phyloP scores from a whole-genome alignment of 1,140 invertebrate species.

The Cotesia typhae region DNA sequence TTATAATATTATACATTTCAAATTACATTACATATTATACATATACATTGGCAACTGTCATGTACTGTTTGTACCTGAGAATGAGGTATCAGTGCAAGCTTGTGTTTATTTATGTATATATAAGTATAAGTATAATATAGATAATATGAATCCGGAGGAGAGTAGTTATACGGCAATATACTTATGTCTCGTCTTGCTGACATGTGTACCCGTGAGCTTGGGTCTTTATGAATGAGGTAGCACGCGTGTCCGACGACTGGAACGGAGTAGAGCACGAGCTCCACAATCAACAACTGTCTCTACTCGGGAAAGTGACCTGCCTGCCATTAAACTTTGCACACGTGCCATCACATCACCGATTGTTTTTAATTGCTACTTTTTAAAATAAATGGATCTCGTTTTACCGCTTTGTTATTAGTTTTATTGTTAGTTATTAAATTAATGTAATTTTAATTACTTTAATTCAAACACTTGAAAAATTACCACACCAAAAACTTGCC shows the following conservation, averaged over 20 bases:
- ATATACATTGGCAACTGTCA: neutral
- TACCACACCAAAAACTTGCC: no score
- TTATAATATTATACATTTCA: no score
- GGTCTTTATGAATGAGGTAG: constrained; percentile 52
- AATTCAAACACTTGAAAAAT: no score
- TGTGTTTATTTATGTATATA: neutral
- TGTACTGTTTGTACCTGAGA: neutral
- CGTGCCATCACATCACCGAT: constrained; percentile 26
- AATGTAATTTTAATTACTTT: no score
- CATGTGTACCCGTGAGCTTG: constrained; percentile 34
- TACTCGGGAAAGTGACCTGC: constrained; percentile 58
- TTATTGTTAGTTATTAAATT: no score
- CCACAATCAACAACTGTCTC: constrained; percentile 19
- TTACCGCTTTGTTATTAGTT: neutral
- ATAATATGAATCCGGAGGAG: constrained; percentile 2
- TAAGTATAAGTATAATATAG: neutral
- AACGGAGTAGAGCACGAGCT: constrained; percentile 42
- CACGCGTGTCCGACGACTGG: constrained; percentile 59
- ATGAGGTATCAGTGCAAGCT: neutral
- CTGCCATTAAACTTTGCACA: constrained; percentile 44
- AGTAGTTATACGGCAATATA: constrained; percentile 13
- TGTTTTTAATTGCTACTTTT: constrained; percentile 9
- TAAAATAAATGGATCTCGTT: neutral
- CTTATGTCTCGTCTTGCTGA: constrained; percentile 23
- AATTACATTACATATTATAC: no score